Evolutionary conservation across 1,140 invertebrate species (phyloP).

Genomic region (Zaprionus vittiger): DNA sequence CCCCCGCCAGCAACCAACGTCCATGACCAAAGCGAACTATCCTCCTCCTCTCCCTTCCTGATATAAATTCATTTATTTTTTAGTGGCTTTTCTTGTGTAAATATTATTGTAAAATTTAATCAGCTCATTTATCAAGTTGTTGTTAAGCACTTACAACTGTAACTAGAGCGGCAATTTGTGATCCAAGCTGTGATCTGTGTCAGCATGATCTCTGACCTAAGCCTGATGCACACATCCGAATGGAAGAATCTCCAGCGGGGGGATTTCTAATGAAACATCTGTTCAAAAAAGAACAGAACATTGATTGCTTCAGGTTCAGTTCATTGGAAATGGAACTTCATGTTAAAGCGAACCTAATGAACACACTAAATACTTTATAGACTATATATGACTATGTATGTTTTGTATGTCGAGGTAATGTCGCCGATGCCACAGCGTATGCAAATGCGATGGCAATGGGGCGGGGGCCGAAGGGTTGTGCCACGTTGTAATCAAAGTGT

Average conservation of each 20-base stretch:
- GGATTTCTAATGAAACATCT: neutral
- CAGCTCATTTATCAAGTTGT: slow-evolving; percentile 36
- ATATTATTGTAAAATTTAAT: slow-evolving; percentile 46
- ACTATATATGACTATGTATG: neutral
- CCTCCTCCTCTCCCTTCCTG: slow-evolving; percentile 1
- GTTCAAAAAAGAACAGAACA: neutral
- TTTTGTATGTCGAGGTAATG: neutral
- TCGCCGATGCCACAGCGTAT: neutral
- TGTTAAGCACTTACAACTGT: slow-evolving; percentile 1
- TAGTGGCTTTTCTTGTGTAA: slow-evolving; percentile 40
- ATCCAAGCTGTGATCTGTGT: neutral
- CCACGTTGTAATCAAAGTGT: neutral
- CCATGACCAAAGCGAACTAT: neutral
- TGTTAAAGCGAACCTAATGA: neutral
- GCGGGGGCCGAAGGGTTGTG: neutral
- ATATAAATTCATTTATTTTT: slow-evolving; percentile 23
- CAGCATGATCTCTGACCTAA: neutral
- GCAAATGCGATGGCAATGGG: neutral
- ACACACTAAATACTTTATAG: neutral
- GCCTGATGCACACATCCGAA: too few relatives aligned
- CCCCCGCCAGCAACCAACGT: neutral
- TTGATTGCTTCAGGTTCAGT: neutral
- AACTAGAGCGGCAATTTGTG: neutral
- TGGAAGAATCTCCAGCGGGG: neutral
- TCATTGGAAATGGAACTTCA: neutral